These are phyloP conservation scores for Lophius piscatorius DNA, from an alignment of 2,113 vertebrate species.

Conservation along the genomic window DNA sequence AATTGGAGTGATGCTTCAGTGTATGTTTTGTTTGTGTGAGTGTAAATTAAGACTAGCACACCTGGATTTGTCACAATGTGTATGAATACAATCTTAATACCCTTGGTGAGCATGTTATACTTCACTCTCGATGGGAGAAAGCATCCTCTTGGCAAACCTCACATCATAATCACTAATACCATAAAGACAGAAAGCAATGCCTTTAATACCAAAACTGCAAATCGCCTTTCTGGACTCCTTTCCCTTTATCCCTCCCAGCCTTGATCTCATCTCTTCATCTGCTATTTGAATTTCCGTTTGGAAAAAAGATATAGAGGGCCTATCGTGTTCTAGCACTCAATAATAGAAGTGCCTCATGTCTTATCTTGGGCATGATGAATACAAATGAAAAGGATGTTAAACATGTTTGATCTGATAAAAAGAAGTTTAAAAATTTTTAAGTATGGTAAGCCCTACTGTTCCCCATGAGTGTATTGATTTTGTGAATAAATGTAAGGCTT, in stretches of 20 bases:
- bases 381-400: no score
- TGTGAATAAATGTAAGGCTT: no score
- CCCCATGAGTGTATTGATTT: no score
- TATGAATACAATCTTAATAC: neutral
- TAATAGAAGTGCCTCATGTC: constrained; percentile 17
- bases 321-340: constrained; percentile 27
- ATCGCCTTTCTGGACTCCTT: constrained; percentile 6
- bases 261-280: constrained; percentile 20
- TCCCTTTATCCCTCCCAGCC: constrained; percentile 12
- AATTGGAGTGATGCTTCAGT: constrained; percentile 16
- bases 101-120: no score
- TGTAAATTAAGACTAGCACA: neutral
- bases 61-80: constrained; percentile 10
- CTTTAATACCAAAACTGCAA: no score
- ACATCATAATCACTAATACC: no score
- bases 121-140: constrained; percentile 11
- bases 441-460: no score
- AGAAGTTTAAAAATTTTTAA: no score
- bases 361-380: neutral
- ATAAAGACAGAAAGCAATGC: no score
- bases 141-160: constrained; percentile 25
- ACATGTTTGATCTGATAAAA: no score
- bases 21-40: neutral
- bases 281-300: constrained; percentile 28
- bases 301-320: constrained; percentile 17